Conservation (phyloP, 2,113 vertebrate species). For the Montifringilla adamsi region DNA sequence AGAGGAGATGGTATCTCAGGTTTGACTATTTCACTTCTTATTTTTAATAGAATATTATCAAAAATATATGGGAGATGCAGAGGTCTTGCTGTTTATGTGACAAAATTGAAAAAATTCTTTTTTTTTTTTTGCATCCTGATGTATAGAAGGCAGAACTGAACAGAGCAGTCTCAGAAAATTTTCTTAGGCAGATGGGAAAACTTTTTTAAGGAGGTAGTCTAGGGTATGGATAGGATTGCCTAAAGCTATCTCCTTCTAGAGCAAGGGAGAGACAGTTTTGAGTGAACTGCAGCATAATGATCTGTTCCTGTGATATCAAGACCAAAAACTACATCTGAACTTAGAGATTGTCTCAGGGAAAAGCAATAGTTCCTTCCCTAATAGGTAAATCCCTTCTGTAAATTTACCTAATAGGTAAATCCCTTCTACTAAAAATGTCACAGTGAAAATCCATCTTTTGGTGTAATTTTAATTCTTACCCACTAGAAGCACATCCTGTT, state of each 20-base stretch:
- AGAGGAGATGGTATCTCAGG: not conserved
- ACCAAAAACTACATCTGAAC: not conserved
- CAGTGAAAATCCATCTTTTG: not conserved
- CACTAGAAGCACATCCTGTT: not conserved
- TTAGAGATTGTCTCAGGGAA: not conserved
- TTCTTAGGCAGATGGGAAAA: not conserved
- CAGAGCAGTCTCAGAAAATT: not conserved
- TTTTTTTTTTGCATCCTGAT: accelerated
- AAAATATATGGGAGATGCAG: not conserved
- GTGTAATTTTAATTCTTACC: not conserved
- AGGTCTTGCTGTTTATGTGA: not conserved
- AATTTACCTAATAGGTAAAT: not conserved
- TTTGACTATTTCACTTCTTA: not conserved
- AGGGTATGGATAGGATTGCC: not conserved
- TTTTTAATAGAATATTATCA: not conserved
- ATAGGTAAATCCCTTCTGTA: not conserved
- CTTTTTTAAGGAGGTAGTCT: not conserved
- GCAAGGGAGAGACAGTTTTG: not conserved
- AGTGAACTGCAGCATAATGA: not conserved
- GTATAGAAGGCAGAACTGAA: not conserved
- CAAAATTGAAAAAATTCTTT: not conserved
- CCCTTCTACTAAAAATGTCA: not conserved
- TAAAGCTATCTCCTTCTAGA: not conserved
- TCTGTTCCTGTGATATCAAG: not conserved
- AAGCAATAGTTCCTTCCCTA: not conserved